Evolutionary conservation across 2,888 invertebrate species (phyloP).

Genomic region (Agrilus mali): DNA sequence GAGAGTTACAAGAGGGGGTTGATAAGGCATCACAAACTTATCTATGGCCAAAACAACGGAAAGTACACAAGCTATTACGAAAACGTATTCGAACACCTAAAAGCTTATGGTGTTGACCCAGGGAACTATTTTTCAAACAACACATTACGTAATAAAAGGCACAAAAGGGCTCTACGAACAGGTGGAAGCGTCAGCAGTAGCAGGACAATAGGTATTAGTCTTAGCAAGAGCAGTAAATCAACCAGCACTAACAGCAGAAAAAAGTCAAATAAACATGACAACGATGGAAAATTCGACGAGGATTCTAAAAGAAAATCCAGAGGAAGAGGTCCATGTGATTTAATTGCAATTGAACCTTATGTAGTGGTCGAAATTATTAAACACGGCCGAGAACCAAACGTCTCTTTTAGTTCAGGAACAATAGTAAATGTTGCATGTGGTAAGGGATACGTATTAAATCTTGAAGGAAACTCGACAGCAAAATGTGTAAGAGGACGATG

Average conservation of each 20-base stretch:
- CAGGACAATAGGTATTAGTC: conserved; percentile 21
- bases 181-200: conserved; percentile 22
- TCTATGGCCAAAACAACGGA: conserved; percentile 12
- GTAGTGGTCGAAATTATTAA: conserved; percentile 59
- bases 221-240: conserved; percentile 6
- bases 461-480: conserved; percentile 59
- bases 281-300: conserved; percentile 9
- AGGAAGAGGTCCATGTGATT: conserved; percentile 52
- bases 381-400: conserved; percentile 56
- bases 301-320: conserved; percentile 10
- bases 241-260: conserved; percentile 16
- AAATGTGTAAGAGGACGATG: conserved; percentile 75
- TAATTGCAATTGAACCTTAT: conserved; percentile 49
- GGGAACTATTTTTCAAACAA: conserved; percentile 26
- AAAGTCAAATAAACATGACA: conserved; percentile 18
- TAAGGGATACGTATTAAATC: conserved; percentile 63
- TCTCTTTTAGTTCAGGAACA: conserved; percentile 63
- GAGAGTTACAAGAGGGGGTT: conserved; percentile 25
- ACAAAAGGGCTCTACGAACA: conserved; percentile 22
- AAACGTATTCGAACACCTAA: background rate
- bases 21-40: conserved; percentile 20
- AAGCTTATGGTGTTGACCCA: background rate
- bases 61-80: conserved; percentile 30
- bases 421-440: conserved; percentile 64
- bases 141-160: background rate